Conservation (phyloP, 2,113 vertebrate species). For the Muntiacus reevesi region DNA sequence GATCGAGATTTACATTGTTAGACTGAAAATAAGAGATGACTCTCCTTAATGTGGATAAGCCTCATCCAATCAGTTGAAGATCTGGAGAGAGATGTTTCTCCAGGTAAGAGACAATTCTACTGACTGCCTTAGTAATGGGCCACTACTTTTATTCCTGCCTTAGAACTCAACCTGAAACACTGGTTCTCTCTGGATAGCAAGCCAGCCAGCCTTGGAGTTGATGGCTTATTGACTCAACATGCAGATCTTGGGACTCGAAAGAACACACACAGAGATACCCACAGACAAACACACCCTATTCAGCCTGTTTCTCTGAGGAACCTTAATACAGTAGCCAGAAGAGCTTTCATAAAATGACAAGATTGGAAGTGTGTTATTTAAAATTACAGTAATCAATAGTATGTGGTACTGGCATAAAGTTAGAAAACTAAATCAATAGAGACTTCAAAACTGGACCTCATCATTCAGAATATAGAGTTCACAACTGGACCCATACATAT, state of each 20-base stretch:
- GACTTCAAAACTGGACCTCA: background rate
- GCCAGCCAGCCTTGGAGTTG: background rate
- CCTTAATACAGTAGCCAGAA: background rate
- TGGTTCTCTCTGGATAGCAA: background rate
- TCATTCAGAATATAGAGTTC: background rate
- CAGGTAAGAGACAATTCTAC: background rate
- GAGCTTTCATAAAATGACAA: background rate
- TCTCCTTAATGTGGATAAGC: background rate
- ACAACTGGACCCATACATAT: background rate
- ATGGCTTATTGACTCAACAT: background rate
- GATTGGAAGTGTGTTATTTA: background rate
- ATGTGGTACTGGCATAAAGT: background rate
- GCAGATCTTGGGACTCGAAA: background rate
- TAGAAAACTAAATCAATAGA: background rate
- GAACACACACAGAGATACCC: background rate
- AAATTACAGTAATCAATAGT: background rate
- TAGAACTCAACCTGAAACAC: background rate
- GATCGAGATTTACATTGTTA: background rate
- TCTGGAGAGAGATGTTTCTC: background rate
- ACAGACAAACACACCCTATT: background rate
- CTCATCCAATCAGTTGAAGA: background rate
- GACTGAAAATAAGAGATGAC: background rate
- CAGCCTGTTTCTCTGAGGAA: background rate
- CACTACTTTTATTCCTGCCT: background rate
- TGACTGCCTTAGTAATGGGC: background rate